Evolutionary conservation across 2,113 vertebrate species (phyloP), one percentile per base, ranked within the genome.

Genomic region (Tursiops truncatus): DNA sequence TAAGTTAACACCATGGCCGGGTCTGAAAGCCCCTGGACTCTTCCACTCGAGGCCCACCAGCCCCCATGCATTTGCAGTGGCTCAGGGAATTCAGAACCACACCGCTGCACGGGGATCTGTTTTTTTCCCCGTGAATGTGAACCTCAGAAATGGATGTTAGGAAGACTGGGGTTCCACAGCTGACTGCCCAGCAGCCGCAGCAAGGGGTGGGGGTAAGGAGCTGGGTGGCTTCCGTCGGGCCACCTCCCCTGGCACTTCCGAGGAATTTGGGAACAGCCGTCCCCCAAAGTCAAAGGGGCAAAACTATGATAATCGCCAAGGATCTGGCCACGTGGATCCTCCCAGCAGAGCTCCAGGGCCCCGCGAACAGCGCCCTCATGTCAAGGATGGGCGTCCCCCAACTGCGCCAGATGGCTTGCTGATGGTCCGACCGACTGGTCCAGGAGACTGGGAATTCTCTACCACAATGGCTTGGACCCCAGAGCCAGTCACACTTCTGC

Each of bases 301-400:
- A 89, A 86, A 50, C 1, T 23, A 28, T 8, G 23, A 3, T 44
- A 31, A 33, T 25, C 10, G 1, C 47, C n/a, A 2, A 50, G 8
- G 10, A 47, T 11, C 5, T 17, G 13, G 31, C 25, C 26, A 36
- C 3, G 0, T 0, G 84, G 20, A 5, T 56, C 47, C 79, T 33
- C 33, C 3, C 14, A 12, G 47, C 33, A 81, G 58, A 89, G 50
- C 23, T 6, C 70, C 20, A 1, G 11, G 18, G 58, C 15, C 31
- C 28, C 0, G 0, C 17, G 4, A 56, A 5, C 0, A 9, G 41
- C 5, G 0, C 44, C 80, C 68, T 23, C 8, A 0, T 15, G 12
- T 89, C 56, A 38, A 50, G 41, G 67, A 20, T 1, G 31, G 21
- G 12, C 4, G 0, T 62, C 53, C 15, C 80, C 74, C 3, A 17